phyloP scores from a whole-genome alignment of 1,140 invertebrate genomes.

The Bemisia tabaci region DNA sequence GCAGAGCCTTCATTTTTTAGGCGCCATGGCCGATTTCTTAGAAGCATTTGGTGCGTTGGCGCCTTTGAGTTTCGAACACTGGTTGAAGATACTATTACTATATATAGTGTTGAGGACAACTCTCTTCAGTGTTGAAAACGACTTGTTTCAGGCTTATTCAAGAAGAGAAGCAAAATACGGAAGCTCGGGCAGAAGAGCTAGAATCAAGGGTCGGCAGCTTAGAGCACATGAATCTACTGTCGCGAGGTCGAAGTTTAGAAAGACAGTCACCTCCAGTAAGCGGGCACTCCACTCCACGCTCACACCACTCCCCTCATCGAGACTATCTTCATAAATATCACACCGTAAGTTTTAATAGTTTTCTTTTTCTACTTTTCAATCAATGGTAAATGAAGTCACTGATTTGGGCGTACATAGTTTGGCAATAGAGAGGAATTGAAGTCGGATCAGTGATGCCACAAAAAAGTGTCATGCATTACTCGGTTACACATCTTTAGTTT shows the following conservation, averaged over 20 bases:
- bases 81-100: too few relatives aligned
- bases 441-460: too few relatives aligned
- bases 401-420: too few relatives aligned
- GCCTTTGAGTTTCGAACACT: too few relatives aligned
- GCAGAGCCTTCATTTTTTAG: too few relatives aligned
- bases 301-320: constrained; percentile 56
- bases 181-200: constrained; percentile 90
- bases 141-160: constrained; percentile 68
- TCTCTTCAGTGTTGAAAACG: too few relatives aligned
- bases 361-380: neutral
- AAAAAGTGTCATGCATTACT: too few relatives aligned
- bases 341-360: constrained; percentile 43
- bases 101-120: too few relatives aligned
- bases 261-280: constrained; percentile 59
- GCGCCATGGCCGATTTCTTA: too few relatives aligned
- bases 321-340: constrained; percentile 74
- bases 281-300: constrained; percentile 67
- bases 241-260: constrained; percentile 57
- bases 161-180: constrained; percentile 97
- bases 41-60: too few relatives aligned
- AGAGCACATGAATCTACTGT: constrained; percentile 79
- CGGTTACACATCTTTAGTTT: too few relatives aligned
- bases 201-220: constrained; percentile 91
- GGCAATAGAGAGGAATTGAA: too few relatives aligned
- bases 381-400: neutral